These are phyloP conservation scores for Amphibalanus amphitrite DNA, from an alignment of 1,140 invertebrate genomes.

Conservation along the genomic window DNA sequence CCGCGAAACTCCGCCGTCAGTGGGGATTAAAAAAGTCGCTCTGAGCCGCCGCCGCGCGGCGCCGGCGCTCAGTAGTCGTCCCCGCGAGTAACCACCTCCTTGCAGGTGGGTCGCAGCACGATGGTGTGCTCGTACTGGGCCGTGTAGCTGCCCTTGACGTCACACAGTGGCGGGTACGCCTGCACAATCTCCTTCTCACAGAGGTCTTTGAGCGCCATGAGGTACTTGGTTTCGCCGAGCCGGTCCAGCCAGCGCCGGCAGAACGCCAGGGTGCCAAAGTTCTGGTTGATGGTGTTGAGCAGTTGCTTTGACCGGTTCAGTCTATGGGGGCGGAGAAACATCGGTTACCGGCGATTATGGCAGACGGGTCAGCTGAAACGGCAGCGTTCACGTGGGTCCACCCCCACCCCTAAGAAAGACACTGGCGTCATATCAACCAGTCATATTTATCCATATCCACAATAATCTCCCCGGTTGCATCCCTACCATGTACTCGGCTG, in stretches of 20 bases:
- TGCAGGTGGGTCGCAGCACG: conserved; percentile 90
- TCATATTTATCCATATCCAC: too few relatives aligned
- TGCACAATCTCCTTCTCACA: conserved; percentile 90
- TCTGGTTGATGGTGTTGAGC: conserved; percentile 88
- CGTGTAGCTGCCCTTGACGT: conserved; percentile 94
- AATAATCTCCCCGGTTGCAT: too few relatives aligned
- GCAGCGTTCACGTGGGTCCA: too few relatives aligned
- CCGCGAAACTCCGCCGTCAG: too few relatives aligned
- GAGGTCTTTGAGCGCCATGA: conserved; percentile 95
- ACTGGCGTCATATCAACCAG: too few relatives aligned
- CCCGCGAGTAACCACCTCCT: conserved; percentile 91
- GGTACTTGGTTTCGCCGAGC: conserved; percentile 88
- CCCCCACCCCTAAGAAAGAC: too few relatives aligned
- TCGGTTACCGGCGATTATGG: too few relatives aligned
- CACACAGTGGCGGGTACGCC: conserved; percentile 94
- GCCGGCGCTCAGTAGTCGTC: conserved; percentile 63
- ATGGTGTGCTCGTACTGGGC: conserved; percentile 99
- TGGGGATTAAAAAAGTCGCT: too few relatives aligned
- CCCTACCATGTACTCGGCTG: too few relatives aligned
- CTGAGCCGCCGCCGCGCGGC: not conserved
- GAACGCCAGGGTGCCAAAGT: conserved; percentile 96
- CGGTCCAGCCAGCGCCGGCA: conserved; percentile 98
- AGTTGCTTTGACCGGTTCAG: conserved; percentile 81
- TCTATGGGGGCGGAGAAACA: conserved; percentile 33
- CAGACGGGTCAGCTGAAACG: too few relatives aligned